A percentile compares a stretch with the other conserved stretches of the same genome.
Evolutionary conservation across 2,888 invertebrate genomes (phyloP).

Genomic region (Hylaea fasciaria): DNA sequence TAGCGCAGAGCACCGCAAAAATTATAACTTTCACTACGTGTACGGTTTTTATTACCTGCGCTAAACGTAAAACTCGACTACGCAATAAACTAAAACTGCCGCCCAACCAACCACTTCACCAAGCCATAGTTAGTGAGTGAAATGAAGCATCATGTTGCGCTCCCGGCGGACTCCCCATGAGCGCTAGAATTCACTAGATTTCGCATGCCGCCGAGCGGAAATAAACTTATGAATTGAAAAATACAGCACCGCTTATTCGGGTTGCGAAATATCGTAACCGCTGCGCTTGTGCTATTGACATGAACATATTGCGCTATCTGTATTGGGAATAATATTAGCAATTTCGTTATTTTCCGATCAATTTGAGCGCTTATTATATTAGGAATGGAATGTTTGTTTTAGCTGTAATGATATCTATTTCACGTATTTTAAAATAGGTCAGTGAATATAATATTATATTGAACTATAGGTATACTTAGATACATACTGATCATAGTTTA

Average conservation of each 20-base stretch:
- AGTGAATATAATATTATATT: too few species aligned
- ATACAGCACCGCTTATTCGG: constrained; percentile 46
- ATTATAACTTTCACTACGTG: constrained; percentile 12
- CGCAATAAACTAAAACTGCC: constrained; percentile 27
- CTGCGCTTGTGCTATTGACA: constrained; percentile 51
- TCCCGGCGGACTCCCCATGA: constrained; percentile 43
- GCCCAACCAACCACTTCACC: constrained; percentile 29
- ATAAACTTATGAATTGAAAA: constrained; percentile 60
- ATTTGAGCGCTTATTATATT: background rate
- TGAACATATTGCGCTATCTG: constrained; percentile 48
- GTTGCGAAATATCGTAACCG: constrained; percentile 50
- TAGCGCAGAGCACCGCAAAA: background rate
- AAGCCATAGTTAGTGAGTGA: constrained; percentile 38
- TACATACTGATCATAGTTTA: too few species aligned
- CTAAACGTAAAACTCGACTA: constrained; percentile 5
- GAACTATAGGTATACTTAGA: too few species aligned
- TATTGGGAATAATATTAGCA: constrained; percentile 25
- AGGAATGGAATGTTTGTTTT: background rate
- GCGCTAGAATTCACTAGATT: constrained; percentile 45
- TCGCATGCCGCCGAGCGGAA: constrained; percentile 49
- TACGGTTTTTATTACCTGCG: constrained; percentile 20
- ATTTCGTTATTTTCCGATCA: constrained; percentile 11
- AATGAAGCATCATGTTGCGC: constrained; percentile 47
- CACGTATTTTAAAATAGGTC: too few species aligned
- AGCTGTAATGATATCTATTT: too few species aligned